Evolutionary conservation across 1,140 invertebrate genomes (phyloP), one percentile per base, ranked within the genome.

Genomic region (Pachyrhynchus sulphureomaculatus): DNA sequence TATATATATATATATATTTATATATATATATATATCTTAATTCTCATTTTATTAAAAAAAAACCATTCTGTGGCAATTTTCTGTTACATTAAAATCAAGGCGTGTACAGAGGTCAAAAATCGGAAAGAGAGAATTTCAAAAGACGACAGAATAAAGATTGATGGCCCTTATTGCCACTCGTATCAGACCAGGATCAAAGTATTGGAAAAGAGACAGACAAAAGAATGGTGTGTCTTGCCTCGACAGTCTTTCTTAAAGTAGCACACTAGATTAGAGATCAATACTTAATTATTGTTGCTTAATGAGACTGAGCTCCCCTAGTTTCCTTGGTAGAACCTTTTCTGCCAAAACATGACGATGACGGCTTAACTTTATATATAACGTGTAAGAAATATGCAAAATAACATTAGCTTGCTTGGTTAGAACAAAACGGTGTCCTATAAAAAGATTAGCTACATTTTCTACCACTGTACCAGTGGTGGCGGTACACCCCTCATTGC

Each of bases 251-350:
- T 44, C 56, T 63, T 47, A 52, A 53, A 67, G 57, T 61, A 64
- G 57, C 62, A 60, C 65, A 67, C 45, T 64, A 69, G 67, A 69
- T 66, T 60, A 64, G 57, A 67, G 67, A 69, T 69, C 67, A 69
- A 69, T 69, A 69, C 67, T 66, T 64, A 69, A 69, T 69, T 69
- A 69, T 69, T 65, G 64, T 56, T 67, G 59, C 64, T 65, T 67
- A 65, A 69, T 67, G 67, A 64, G 64, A 67, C 65, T 59, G 58
- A 64, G 62, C 62, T 53, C 67, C 62, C 23, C 53, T 63, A 48
- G 10, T 49, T 49, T 49, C 23, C 47, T 67, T 68, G 67, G 66
- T 63, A 59, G 63, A 65, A 65, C 65, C 58, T 55, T 49, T 21
- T 48, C 49, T 20, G 29, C 39, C 54, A 65, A 58, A 36, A 41